Conservation (phyloP, 2,797 vertebrate species). For the Channallabes apus region DNA sequence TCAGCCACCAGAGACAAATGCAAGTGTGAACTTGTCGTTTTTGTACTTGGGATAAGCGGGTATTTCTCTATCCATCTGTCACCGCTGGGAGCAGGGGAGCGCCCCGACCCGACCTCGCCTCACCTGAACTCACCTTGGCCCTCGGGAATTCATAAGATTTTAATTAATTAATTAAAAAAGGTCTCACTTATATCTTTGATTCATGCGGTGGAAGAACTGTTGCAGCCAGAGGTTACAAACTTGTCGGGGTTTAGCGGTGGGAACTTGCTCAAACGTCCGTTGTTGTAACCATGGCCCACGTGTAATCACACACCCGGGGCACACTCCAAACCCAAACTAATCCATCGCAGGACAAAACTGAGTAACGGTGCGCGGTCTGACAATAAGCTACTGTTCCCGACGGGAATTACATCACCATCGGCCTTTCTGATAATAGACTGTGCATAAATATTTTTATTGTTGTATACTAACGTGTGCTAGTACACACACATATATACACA, state of each 20-base stretch:
- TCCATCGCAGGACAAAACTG: not conserved
- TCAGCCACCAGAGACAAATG: not conserved
- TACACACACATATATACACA: no score
- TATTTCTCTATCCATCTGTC: constrained; percentile 11
- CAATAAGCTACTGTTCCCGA: not conserved
- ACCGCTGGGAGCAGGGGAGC: not conserved
- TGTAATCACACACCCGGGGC: not conserved
- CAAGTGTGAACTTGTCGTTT: not conserved
- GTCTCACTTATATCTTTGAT: not conserved
- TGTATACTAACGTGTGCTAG: no score
- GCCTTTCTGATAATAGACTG: not conserved
- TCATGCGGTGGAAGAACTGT: no score
- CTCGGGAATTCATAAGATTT: not conserved
- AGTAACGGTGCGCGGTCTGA: not conserved
- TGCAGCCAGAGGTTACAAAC: not conserved
- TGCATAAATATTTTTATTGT: not conserved
- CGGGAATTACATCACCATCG: not conserved
- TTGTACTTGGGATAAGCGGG: not conserved
- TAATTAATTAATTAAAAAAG: not conserved
- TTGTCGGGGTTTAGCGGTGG: not conserved
- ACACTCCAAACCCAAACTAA: not conserved
- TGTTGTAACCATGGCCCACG: not conserved
- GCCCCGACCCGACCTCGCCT: not conserved
- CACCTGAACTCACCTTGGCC: not conserved
- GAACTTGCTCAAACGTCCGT: not conserved